Evolutionary conservation across 2,113 vertebrate genomes (phyloP).

Genomic region (Pardalotus punctatus): DNA sequence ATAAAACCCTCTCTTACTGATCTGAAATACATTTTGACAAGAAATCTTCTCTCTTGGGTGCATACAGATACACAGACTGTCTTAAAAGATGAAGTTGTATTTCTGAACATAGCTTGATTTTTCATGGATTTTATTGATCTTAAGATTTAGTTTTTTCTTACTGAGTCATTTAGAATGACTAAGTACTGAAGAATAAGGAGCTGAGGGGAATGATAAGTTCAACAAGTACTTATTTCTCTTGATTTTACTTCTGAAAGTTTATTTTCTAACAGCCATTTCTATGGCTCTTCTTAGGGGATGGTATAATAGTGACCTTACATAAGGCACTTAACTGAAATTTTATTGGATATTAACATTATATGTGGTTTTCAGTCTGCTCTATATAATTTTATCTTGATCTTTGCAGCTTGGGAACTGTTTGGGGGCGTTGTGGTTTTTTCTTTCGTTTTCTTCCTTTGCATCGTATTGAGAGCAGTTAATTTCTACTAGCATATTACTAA

Average conservation of each 20-base stretch:
- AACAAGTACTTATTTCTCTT: not conserved
- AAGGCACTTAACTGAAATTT: not conserved
- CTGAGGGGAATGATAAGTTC: not conserved
- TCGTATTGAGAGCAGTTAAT: not conserved
- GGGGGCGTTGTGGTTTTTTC: accelerated
- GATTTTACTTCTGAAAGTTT: not conserved
- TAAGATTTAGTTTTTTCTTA: not conserved
- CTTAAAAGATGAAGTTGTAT: not conserved
- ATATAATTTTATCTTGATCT: not conserved
- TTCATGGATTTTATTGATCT: not conserved
- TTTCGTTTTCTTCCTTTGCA: not conserved
- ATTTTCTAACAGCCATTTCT: not conserved
- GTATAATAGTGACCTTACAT: not conserved
- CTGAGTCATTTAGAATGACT: not conserved
- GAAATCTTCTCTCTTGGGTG: not conserved
- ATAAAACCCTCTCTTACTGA: not conserved
- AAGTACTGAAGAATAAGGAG: not conserved
- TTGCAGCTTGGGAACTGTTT: not conserved
- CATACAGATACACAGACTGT: not conserved
- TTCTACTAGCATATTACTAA: not conserved
- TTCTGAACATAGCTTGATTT: not conserved
- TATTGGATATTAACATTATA: not conserved
- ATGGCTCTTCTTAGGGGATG: not conserved
- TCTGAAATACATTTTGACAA: not conserved
- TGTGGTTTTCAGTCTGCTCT: not conserved